Base-by-base conservation (phyloP, 2,113 vertebrate species). In the Eleginops maclovinus region DNA sequence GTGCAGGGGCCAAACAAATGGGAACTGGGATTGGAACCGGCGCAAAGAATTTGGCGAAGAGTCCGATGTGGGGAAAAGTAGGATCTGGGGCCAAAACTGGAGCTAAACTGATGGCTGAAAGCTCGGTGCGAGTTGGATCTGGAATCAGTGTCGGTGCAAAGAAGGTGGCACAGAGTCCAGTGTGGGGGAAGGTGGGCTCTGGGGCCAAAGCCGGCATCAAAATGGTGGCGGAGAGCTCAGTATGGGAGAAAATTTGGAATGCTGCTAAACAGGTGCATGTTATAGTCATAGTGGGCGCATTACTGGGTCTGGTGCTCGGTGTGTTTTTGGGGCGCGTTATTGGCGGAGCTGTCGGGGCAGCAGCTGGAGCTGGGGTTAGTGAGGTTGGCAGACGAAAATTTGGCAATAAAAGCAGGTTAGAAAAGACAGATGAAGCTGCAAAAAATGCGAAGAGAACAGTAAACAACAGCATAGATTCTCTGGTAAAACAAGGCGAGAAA, bases 301-400 rank as follows among this genome's bases (percentile, higher is more conserved):
- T 95, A 71, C 68, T 94, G 14, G 95, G 95, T 40, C 89, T 93
- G 69, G 69, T 89, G 58, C 76, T 95, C 0, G 95, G 95, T 0
- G 72, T 94, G 65, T 75, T 94, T 71, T 75, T 94, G 1, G 91
- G 82, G 0, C 94, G 95, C 2, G 72, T 82, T n/a, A 28, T 93
- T 28, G 94, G 95, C 4, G 95, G 92, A 21, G 93, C 89, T 10
- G 66, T 92, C 0, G 95, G 95, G 3, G 90, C 92, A 28, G 87
- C 82, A 9, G 82, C 89, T 51, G 95, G 94, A 19, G 89, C 92
- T 22, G 92, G 62, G 3, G 76, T 50, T 1, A 77, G 72, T 13
- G 95, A 94, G 76, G 89, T 93, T 55, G 92, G 86, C 40, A 87
- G 94, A 55, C 70, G 77, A 13, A 95, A 89, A 64, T 71, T 91